Percentiles rank a stretch among this genome's conserved stretches.
phyloP scores from a whole-genome alignment of 2,113 vertebrate species.

The Mormyrus lacerda region DNA sequence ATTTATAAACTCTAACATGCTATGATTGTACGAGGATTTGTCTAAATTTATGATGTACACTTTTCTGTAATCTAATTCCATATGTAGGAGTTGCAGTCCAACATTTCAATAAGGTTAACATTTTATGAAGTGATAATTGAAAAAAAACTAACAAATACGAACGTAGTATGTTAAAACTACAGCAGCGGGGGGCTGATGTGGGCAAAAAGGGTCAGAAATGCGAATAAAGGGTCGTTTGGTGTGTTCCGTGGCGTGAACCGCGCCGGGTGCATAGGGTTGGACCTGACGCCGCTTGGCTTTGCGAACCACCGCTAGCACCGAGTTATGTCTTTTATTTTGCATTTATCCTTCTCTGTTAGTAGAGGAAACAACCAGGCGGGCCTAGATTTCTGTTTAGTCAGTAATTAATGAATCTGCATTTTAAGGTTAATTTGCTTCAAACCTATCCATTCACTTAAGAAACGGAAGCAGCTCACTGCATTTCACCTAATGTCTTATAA shows the following conservation, averaged over 20 bases:
- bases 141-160: background rate
- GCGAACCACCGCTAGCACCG: background rate
- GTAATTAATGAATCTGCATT: background rate
- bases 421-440: background rate
- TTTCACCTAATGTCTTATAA: background rate
- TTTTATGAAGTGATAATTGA: background rate
- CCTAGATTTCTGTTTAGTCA: background rate
- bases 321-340: background rate
- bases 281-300: background rate
- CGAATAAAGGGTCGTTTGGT: background rate
- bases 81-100: background rate
- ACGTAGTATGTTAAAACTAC: background rate
- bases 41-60: background rate
- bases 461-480: background rate
- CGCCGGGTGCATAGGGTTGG: background rate
- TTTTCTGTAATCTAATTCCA: background rate
- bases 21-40: background rate
- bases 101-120: background rate
- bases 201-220: background rate
- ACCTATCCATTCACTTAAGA: background rate
- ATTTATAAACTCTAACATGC: background rate
- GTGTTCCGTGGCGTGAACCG: background rate
- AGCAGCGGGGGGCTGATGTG: background rate
- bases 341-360: background rate
- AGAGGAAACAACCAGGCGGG: background rate